phyloP scores from a whole-genome alignment of 2,888 invertebrate genomes.

The Kryphioiulus occultus region DNA sequence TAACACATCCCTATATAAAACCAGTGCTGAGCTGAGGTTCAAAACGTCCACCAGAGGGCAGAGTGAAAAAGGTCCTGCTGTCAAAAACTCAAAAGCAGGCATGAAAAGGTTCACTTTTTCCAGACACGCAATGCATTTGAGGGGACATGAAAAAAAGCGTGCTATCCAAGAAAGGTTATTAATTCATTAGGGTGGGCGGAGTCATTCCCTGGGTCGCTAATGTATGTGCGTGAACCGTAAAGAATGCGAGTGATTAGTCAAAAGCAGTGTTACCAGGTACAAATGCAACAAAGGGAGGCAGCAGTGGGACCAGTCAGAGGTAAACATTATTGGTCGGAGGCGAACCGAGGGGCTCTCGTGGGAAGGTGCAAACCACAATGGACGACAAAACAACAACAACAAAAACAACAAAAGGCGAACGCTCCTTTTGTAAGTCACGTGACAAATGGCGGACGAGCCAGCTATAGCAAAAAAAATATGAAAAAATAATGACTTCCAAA shows the following conservation, averaged over 20 bases:
- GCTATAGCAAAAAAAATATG: neutral
- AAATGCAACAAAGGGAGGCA: neutral
- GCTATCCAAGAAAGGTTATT: neutral
- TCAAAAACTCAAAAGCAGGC: too few species aligned
- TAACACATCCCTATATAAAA: too few species aligned
- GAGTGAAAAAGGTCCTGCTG: too few species aligned
- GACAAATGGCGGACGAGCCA: constrained; percentile 41
- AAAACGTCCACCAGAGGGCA: too few species aligned
- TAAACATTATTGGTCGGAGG: constrained; percentile 41
- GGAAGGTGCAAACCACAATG: constrained; percentile 22
- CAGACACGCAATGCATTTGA: too few species aligned
- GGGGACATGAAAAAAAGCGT: too few species aligned
- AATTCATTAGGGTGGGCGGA: constrained; percentile 31
- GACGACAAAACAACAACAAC: constrained; percentile 20
- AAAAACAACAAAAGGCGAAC: constrained; percentile 1
- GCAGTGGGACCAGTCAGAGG: neutral
- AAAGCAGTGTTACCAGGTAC: constrained; percentile 35
- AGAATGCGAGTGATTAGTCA: constrained; percentile 35
- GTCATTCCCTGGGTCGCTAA: constrained; percentile 10
- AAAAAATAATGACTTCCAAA: neutral
- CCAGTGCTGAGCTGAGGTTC: too few species aligned
- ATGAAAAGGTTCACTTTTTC: too few species aligned
- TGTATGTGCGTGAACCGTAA: constrained; percentile 30
- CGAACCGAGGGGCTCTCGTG: constrained; percentile 17
- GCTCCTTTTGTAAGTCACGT: constrained; percentile 39